phyloP scores from a whole-genome alignment of 2,113 vertebrate genomes.

The Otolemur garnettii region DNA sequence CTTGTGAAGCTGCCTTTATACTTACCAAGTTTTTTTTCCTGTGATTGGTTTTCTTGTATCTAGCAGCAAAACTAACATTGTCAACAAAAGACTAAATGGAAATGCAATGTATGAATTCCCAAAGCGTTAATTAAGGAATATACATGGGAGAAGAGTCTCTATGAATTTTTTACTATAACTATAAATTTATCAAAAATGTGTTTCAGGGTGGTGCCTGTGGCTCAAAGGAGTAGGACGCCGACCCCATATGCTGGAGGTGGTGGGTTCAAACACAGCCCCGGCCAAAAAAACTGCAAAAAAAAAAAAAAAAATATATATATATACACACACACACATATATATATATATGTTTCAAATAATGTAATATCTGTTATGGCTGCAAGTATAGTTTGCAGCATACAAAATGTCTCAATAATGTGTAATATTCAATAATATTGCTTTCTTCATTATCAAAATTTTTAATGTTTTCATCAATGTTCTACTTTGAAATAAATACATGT shows the following conservation, averaged over 20 bases:
- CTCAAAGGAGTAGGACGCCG: no score
- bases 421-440: background rate
- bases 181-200: background rate
- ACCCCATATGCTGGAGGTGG: no score
- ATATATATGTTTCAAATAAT: background rate
- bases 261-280: no score
- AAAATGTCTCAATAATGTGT: background rate
- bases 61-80: background rate
- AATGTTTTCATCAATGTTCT: background rate
- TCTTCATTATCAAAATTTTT: background rate
- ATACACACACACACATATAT: no score
- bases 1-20: background rate
- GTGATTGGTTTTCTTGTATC: background rate
- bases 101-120: background rate
- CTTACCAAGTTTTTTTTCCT: background rate
- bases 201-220: background rate
- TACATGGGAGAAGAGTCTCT: background rate
- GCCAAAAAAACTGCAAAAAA: no score
- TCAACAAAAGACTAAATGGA: slow-evolving; percentile 38
- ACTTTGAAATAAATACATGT: background rate
- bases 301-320: no score
- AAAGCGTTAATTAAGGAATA: background rate
- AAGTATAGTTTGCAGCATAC: background rate
- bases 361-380: background rate
- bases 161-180: background rate